phyloP scores from a whole-genome alignment of 2,113 vertebrate species.

The Hemiscyllium ocellatum region DNA sequence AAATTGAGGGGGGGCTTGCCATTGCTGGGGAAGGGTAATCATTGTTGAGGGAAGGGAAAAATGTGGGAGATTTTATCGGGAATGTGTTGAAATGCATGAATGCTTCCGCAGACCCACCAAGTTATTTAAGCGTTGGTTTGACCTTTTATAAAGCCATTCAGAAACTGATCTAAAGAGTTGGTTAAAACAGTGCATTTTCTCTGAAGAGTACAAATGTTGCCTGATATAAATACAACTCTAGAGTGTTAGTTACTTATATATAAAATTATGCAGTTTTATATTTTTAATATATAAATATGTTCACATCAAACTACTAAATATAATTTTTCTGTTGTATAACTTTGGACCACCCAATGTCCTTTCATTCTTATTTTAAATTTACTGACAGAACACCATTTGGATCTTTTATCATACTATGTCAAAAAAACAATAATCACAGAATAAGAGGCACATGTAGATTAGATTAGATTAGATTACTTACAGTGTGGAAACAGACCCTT shows the following conservation, averaged over 20 bases:
- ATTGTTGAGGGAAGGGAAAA: neutral
- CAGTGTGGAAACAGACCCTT: too few species aligned
- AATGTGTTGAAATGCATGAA: neutral
- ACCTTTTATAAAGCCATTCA: neutral
- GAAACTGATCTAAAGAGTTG: neutral
- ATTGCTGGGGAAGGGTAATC: neutral
- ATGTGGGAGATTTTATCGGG: neutral
- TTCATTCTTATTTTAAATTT: neutral
- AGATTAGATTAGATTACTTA: too few species aligned
- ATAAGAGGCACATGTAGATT: neutral
- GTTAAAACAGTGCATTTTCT: neutral
- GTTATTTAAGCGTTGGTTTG: neutral
- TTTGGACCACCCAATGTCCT: neutral
- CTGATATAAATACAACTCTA: neutral
- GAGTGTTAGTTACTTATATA: neutral
- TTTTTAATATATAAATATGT: neutral
- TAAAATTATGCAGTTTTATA: neutral
- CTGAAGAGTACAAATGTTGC: neutral
- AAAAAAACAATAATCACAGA: neutral
- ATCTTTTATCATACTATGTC: neutral
- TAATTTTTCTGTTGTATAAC: neutral
- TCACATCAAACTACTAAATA: neutral
- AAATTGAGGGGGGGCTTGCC: neutral
- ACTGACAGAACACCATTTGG: neutral
- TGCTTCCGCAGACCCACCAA: neutral